Base-by-base conservation (phyloP, 2,888 invertebrate genomes). In the Plemyria rubiginata region DNA sequence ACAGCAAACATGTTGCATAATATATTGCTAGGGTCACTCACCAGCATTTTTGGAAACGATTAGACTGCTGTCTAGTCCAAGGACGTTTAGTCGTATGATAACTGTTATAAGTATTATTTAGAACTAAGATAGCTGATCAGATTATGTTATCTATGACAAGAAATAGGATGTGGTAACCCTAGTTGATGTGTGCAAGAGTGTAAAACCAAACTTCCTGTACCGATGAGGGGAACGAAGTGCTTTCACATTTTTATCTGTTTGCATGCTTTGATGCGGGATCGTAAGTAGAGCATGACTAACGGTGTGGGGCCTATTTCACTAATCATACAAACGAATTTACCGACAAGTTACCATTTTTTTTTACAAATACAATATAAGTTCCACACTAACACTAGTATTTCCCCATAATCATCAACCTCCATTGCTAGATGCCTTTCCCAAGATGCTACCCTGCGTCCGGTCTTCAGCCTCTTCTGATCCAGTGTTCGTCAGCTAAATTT, bases 151-250 rank as follows among this genome's bases (percentile, higher is more conserved):
- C 13, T 32, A 29, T n/a, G 6, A 32, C n/a, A 29, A 9, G n/a
- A 4, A n/a, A 48, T 32, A 7, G 32, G 48, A 48, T 40, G 53
- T 53, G 46, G 46, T n/a, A 58, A 49, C 38, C 41, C 49, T 57
- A 50, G 29, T 28, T 43, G 48, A 48, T 46, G 5, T 52, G 68
- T 78, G 73, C 73, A 72, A 78, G 65, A 74, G 77, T 74, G 76
- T 71, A 74, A 68, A 73, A 68, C 72, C 72, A 64, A 68, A 73
- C 82, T 86, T 88, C 87, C 86, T 83, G 83, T 72, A 68, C 76
- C 81, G 74, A 77, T 73, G 71, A 66, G 70, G 73, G 70, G 68
- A 79, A 81, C 74, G 70, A 75, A 81, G 77, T 70, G 81, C 81
- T 83, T 84, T 83, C 79, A 80, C 77, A 74, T 79, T 78, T 75